These are phyloP conservation scores for Orchestia grillus DNA, from an alignment of 1,140 invertebrate species.

Conservation along the genomic window DNA sequence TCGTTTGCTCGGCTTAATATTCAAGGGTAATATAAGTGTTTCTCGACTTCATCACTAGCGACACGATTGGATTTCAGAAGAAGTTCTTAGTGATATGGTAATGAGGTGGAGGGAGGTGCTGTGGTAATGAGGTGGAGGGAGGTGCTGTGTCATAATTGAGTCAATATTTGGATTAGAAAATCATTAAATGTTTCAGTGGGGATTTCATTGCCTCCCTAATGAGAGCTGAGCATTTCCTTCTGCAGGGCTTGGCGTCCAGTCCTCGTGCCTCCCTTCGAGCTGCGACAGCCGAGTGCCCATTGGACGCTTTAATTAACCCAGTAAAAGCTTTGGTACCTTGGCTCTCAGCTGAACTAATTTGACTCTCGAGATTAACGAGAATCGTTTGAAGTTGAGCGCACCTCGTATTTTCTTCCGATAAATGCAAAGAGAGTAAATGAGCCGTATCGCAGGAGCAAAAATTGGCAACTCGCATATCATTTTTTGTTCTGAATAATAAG, in stretches of 20 bases:
- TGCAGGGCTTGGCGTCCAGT: not conserved
- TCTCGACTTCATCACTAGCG: not conserved
- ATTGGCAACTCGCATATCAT: not conserved
- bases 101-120: not conserved
- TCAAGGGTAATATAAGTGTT: not conserved
- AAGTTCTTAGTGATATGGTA: not conserved
- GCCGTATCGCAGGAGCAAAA: not conserved
- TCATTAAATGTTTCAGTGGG: not conserved
- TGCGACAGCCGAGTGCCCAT: not conserved
- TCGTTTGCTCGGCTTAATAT: not conserved
- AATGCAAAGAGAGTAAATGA: not conserved
- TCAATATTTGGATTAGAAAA: constrained; percentile 8
- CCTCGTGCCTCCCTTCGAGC: not conserved
- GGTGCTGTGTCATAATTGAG: not conserved
- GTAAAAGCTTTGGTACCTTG: not conserved
- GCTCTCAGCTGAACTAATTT: not conserved
- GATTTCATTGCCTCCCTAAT: not conserved
- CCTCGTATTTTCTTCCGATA: not conserved
- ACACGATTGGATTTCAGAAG: not conserved
- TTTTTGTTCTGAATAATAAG: not conserved
- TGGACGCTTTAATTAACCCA: not conserved
- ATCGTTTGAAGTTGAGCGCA: not conserved
- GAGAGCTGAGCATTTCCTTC: not conserved
- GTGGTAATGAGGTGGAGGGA: not conserved
- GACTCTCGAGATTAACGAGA: constrained; percentile 15